Base-by-base conservation (phyloP, 2,888 invertebrate species). In the Shargacucullia verbasci region DNA sequence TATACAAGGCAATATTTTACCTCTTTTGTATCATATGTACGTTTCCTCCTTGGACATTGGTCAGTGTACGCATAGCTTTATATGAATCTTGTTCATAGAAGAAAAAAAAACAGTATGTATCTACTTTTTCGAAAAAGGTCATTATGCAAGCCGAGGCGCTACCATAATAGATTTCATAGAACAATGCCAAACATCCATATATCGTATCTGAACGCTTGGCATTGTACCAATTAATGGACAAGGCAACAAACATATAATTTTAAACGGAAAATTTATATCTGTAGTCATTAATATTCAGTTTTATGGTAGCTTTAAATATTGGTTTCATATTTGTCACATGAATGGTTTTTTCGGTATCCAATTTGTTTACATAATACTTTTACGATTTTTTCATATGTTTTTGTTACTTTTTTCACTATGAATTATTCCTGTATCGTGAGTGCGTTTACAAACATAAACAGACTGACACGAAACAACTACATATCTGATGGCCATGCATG, bases 161-260 rank as follows among this genome's bases (percentile, higher is more conserved):
- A 47, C 47, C 53, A 70, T 71, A 70, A 72, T 72, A 66, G 64
- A 73, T 71, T 73, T 69, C 31, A 63, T 73, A 70, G 72, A 81
- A 82, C 79, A 81, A 78, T 79, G 73, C 70, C 75, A 63, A 72
- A 59, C 59, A 66, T 70, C 48, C 58, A 45, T 35, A 49, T 45
- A 64, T 55, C 46, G 63, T 57, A 69, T 71, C 29, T 7, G 29
- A 73, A 53, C 50, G 60, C 57, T 72, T 83, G 83, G 83, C 83
- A 75, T 15, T 38, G 49, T 58, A 79, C 83, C 83, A 83, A 79
- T 64, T 72, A 67, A 73, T 59, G 52, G 64, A 65, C 75, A 77
- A 72, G 73, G 70, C 61, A 73, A 71, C 66, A 64, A 69, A 56
- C 59, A 65, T 66, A 70, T 59, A 52, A 45, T 37, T 11, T 39